phyloP scores from a whole-genome alignment of 2,797 vertebrate genomes.

The Balearica regulorum region DNA sequence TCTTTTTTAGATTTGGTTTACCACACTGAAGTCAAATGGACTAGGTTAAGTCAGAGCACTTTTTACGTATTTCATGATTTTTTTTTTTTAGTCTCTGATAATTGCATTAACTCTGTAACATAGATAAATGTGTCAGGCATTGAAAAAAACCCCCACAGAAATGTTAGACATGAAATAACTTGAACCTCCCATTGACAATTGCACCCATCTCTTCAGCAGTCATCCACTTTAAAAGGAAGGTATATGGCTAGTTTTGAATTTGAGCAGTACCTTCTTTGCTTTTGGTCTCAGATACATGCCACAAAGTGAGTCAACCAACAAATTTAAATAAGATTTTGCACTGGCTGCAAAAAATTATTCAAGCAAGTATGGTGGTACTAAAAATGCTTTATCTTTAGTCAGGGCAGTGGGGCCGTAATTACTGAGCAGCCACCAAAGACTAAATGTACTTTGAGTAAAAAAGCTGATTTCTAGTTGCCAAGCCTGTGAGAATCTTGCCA shows the following conservation, averaged over 20 bases:
- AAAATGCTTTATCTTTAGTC: constrained; percentile 51
- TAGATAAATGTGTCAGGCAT: neutral
- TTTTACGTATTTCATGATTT: neutral
- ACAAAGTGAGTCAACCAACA: constrained; percentile 17
- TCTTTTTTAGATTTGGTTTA: neutral
- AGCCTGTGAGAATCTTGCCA: neutral
- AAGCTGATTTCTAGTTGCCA: constrained; percentile 20
- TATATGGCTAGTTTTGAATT: neutral
- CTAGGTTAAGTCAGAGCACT: neutral
- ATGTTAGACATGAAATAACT: neutral
- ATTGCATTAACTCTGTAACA: neutral
- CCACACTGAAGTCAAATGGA: neutral
- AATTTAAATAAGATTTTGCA: constrained; percentile 49
- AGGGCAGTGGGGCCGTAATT: constrained; percentile 35
- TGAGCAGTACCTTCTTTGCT: neutral
- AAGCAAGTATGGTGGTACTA: constrained; percentile 31
- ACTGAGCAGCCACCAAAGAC: constrained; percentile 1
- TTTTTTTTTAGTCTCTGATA: neutral
- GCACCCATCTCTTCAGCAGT: neutral
- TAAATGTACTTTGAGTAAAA: neutral
- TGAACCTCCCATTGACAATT: neutral
- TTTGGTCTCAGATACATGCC: neutral
- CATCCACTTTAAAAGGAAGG: neutral
- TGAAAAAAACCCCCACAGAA: neutral
- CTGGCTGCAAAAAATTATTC: constrained; percentile 43